Evolutionary conservation across 2,797 vertebrate species (phyloP).

Genomic region (Lacerta viridis): DNA sequence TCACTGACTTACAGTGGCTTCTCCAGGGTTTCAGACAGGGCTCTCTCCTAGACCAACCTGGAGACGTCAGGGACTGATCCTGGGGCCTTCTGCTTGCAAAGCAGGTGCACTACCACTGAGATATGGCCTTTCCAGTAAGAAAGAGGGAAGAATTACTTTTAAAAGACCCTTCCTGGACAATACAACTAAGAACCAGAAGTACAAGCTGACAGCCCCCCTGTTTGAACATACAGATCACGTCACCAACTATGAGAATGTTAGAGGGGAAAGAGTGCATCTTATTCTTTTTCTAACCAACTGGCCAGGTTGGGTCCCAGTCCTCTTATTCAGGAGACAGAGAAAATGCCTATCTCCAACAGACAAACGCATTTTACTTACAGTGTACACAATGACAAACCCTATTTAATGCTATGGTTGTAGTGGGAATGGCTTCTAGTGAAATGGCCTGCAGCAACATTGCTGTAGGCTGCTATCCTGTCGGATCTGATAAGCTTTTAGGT

Average conservation of each 20-base stretch:
- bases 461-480: slow-evolving; percentile 69
- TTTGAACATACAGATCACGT: neutral
- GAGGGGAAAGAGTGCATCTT: neutral
- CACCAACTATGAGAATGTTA: neutral
- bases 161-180: neutral
- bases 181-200: neutral
- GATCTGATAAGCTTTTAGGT: slow-evolving; percentile 58
- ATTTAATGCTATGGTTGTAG: neutral
- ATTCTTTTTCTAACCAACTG: neutral
- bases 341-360: neutral
- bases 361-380: slow-evolving; percentile 49
- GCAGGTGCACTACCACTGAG: too few species aligned
- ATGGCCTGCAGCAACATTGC: slow-evolving; percentile 65
- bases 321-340: neutral
- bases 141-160: neutral
- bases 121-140: too few species aligned
- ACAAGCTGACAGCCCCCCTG: neutral
- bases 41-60: too few species aligned
- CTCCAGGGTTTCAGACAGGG: too few species aligned
- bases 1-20: too few species aligned
- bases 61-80: too few species aligned
- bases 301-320: neutral
- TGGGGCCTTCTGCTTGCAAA: too few species aligned
- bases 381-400: slow-evolving; percentile 43
- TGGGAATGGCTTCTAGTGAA: slow-evolving; percentile 42